Evolutionary conservation across 1,140 invertebrate species (phyloP), one percentile per base, ranked within the genome.

Genomic region (Stenopsyche tienmushanensis): DNA sequence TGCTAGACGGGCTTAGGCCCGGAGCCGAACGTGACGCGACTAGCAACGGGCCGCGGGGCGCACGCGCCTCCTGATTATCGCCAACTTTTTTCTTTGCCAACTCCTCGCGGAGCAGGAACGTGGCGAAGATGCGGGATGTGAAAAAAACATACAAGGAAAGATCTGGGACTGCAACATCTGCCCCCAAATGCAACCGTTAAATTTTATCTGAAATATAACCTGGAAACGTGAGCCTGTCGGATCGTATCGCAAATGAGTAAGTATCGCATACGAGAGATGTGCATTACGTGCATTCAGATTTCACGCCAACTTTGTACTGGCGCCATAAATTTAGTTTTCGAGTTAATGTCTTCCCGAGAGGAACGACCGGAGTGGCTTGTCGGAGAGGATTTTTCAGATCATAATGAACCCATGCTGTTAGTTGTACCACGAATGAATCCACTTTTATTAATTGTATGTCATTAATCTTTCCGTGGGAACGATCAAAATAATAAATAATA

Each of bases 11-110:
- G 62, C 34, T 50, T 17, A 13, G 65, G 29, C 13, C 39, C 45
- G 34, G 57, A 74, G 72, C 71, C 72, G 71, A 77, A 78, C 78
- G 79, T 80, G 77, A 73, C 62, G 67, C 74, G 78, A 79, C 77
- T 79, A 71, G 71, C 73, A 78, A 79, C 72, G 70, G 72, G 74
- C 76, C 74, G n/a, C 76, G 76, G 78, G 77, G 77, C 79, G 78
- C 77, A 76, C 76, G 76, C 77, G 71, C 77, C 77, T 76, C 74
- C 73, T 57, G 53, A 57, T 47, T 47, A 47, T 57, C 53, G 53
- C 24, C 50, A 13, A n/a, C 50, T 34, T 34, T 34, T 34, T 34
- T 34, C 29, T 7, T 7, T 7, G 29, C 29, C 29, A 13, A 5
- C 29, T 5, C 29, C 29, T 7, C 29, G 29, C 13, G 29, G 5